A percentile compares a stretch with the other conserved stretches of the same genome.
These are phyloP conservation scores for Dufourea novaeangliae DNA, from an alignment of 1,140 invertebrate genomes.

Conservation along the genomic window DNA sequence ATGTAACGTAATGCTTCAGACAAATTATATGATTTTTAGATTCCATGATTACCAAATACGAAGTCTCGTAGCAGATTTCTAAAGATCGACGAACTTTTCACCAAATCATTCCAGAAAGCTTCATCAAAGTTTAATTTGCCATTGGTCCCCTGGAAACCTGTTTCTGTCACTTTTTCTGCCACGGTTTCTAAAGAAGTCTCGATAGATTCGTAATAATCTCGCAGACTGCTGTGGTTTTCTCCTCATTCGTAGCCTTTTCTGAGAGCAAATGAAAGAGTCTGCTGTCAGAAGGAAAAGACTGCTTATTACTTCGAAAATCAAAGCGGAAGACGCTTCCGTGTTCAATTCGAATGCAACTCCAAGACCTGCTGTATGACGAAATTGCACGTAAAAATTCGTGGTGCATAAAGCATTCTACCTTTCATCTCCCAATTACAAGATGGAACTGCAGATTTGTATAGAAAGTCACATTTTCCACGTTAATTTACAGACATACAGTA, in stretches of 20 bases:
- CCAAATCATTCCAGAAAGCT: neutral
- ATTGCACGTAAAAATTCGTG: neutral
- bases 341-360: neutral
- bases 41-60: neutral
- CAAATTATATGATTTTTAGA: neutral
- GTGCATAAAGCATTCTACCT: neutral
- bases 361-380: neutral
- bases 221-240: neutral
- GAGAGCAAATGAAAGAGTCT: neutral
- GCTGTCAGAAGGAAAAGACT: neutral
- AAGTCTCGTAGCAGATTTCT: too few relatives aligned
- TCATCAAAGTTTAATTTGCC: slow-evolving; percentile 4
- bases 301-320: slow-evolving; percentile 14
- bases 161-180: neutral
- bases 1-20: too few relatives aligned
- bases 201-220: neutral
- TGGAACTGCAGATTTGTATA: too few relatives aligned
- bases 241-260: neutral
- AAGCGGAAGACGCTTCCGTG: neutral
- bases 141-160: neutral
- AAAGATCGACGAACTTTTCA: neutral
- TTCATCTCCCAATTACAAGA: too few relatives aligned
- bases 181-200: neutral
- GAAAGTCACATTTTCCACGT: too few relatives aligned
- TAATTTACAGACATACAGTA: too few relatives aligned